Evolutionary conservation across 2,888 invertebrate species (phyloP).

Genomic region (Chrysolina haemoptera): DNA sequence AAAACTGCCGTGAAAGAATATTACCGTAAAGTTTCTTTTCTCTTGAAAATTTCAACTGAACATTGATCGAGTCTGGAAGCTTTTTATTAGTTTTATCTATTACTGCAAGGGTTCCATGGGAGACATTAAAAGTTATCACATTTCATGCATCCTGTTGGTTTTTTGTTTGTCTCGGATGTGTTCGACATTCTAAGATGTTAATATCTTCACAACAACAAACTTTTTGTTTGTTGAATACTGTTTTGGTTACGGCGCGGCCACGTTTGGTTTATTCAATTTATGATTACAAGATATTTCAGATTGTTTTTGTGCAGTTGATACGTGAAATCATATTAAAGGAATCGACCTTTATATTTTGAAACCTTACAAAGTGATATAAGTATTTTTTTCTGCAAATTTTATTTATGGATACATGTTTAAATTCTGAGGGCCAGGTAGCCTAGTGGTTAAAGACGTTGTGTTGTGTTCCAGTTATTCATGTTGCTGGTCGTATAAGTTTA

Average conservation of each 20-base stretch:
- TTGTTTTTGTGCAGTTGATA: too few species aligned
- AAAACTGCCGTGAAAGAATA: conserved; percentile 22
- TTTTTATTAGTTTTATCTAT: conserved; percentile 43
- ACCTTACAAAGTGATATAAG: too few species aligned
- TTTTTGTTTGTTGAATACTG: not conserved
- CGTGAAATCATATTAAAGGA: too few species aligned
- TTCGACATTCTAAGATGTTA: conserved; percentile 21
- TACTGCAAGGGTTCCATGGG: conserved; percentile 43
- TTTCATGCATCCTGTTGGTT: conserved; percentile 45
- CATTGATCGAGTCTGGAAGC: conserved; percentile 33
- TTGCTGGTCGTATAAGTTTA: too few species aligned
- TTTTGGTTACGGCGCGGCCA: not conserved
- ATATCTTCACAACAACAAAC: not conserved
- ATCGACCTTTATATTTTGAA: too few species aligned
- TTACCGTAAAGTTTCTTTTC: conserved; percentile 39
- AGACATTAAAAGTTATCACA: conserved; percentile 42
- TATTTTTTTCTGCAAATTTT: too few species aligned
- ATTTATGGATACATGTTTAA: too few species aligned
- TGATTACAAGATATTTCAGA: not conserved
- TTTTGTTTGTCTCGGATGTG: conserved; percentile 26
- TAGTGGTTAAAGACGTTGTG: too few species aligned
- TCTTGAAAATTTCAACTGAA: conserved; percentile 28
- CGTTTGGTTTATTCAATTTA: not conserved
- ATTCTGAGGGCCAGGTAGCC: too few species aligned
- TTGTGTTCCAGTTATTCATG: too few species aligned